Evolutionary conservation across 2,797 vertebrate species (phyloP).

Genomic region (Clangula hyemalis): DNA sequence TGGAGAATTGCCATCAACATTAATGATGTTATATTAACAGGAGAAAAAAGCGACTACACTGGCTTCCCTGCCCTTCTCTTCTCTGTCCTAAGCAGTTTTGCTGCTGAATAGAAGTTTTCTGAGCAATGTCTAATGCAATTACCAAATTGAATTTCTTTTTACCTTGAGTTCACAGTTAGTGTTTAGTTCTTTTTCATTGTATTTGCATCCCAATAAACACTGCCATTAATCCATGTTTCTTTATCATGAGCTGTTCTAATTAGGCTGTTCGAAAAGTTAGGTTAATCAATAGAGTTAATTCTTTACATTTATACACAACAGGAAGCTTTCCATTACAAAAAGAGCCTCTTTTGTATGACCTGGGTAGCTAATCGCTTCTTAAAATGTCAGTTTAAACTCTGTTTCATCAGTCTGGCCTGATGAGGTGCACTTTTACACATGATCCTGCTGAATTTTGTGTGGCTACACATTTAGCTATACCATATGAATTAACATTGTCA

Average conservation of each 20-base stretch:
- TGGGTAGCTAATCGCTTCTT: not conserved
- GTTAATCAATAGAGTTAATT: conserved; percentile 33
- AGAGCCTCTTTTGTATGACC: not conserved
- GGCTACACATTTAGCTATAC: not conserved
- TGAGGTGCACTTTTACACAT: not conserved
- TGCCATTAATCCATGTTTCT: conserved; percentile 5
- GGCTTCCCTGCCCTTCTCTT: not conserved
- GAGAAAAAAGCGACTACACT: not conserved
- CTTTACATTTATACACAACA: not conserved
- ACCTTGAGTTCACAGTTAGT: not conserved
- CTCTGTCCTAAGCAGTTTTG: not conserved
- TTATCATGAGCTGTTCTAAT: conserved; percentile 9
- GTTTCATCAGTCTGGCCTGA: not conserved
- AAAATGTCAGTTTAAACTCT: not conserved
- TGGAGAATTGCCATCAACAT: conserved; percentile 33
- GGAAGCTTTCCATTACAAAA: not conserved
- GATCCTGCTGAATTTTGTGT: not conserved
- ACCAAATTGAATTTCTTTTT: conserved; percentile 18
- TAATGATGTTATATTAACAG: not conserved
- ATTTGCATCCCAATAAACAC: conserved; percentile 15
- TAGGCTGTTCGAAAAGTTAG: conserved; percentile 1
- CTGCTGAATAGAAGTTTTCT: not conserved
- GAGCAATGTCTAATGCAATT: not conserved
- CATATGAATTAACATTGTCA: not conserved
- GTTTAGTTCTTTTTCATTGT: not conserved